Evolutionary conservation across 2,797 vertebrate species (phyloP).

Genomic region (Eidolon dupreanum): DNA sequence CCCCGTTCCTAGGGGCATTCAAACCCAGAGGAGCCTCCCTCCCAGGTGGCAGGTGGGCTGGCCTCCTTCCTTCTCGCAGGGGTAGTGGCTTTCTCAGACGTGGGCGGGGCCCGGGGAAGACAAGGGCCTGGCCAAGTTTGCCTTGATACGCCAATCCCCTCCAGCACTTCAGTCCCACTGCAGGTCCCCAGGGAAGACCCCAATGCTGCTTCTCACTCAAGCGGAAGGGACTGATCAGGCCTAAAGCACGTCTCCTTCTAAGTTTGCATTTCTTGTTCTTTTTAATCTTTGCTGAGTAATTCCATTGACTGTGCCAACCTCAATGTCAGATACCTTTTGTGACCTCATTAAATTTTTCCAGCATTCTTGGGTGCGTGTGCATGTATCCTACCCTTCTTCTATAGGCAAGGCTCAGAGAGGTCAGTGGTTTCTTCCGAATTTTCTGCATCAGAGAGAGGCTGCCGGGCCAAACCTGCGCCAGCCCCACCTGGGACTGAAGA

Average conservation of each 20-base stretch:
- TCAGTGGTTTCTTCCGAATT: neutral
- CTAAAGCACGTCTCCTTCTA: neutral
- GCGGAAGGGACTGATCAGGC: neutral
- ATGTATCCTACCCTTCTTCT: too few species aligned
- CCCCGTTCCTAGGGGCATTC: neutral
- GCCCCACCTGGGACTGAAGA: neutral
- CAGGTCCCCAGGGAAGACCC: neutral
- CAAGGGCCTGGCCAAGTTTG: neutral
- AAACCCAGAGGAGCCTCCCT: neutral
- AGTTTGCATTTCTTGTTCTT: neutral
- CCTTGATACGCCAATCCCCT: neutral
- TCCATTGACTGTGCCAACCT: neutral
- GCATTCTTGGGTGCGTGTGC: neutral
- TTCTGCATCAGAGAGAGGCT: neutral
- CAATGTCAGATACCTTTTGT: neutral
- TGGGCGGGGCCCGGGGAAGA: neutral
- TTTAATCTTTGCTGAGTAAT: neutral
- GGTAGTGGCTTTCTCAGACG: neutral
- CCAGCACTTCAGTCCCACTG: too few species aligned
- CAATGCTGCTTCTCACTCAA: neutral
- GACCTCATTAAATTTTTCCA: neutral
- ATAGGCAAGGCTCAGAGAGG: neutral
- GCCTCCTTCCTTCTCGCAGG: too few species aligned
- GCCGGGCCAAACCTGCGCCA: fast-evolving
- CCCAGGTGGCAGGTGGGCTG: fast-evolving